Conservation (phyloP, 2,797 vertebrate genomes). For the Pachyuromys duprasi region DNA sequence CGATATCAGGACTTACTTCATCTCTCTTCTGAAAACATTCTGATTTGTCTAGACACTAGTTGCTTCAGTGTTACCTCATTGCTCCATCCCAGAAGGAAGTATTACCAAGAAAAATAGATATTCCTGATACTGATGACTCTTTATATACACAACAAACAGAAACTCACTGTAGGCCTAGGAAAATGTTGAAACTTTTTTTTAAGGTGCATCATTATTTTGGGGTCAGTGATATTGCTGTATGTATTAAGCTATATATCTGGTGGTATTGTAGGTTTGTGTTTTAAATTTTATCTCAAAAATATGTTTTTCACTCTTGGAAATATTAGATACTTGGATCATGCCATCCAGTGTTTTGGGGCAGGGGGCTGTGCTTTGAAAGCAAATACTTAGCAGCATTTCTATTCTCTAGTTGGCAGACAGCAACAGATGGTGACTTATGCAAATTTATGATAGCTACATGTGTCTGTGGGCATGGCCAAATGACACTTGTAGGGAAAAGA, state of each 20-base stretch:
- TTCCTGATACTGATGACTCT: background rate
- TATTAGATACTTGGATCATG: too few relatives aligned
- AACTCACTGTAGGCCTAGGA: conserved; percentile 28
- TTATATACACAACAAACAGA: conserved; percentile 35
- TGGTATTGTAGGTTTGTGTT: background rate
- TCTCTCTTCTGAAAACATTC: background rate
- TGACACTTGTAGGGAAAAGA: background rate
- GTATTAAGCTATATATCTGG: background rate
- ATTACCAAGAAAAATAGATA: conserved; percentile 3
- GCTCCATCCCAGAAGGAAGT: conserved; percentile 45
- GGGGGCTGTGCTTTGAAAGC: background rate
- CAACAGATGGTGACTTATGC: too few relatives aligned
- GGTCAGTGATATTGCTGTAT: background rate
- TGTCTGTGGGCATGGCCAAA: background rate
- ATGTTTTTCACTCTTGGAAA: background rate
- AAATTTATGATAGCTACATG: background rate
- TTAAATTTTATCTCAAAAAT: background rate
- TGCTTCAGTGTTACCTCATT: background rate
- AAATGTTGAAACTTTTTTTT: background rate
- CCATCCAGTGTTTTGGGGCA: too few relatives aligned
- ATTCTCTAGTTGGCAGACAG: too few relatives aligned
- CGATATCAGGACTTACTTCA: background rate
- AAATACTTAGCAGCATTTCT: background rate
- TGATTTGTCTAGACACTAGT: background rate
- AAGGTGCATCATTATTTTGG: background rate